phyloP scores from a whole-genome alignment of 2,113 vertebrate species.

The Thymallus thymallus region DNA sequence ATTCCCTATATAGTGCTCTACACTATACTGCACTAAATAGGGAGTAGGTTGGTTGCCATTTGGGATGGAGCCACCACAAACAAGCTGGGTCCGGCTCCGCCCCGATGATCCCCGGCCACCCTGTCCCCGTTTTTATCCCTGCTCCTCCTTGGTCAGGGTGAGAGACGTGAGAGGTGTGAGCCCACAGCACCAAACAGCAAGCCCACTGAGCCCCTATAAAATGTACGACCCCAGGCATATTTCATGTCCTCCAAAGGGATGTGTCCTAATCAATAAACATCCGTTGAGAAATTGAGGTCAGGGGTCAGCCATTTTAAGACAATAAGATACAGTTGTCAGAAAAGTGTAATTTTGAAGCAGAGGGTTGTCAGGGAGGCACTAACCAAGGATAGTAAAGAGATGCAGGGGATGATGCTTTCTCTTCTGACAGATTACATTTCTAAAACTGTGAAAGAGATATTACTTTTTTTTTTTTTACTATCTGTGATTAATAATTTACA shows the following conservation, averaged over 20 bases:
- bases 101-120: background rate
- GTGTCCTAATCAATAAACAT: constrained; percentile 26
- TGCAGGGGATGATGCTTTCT: background rate
- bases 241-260: constrained; percentile 20
- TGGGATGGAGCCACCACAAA: too few relatives aligned
- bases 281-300: constrained; percentile 18
- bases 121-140: background rate
- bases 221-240: constrained; percentile 39
- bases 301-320: constrained; percentile 30
- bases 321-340: constrained; percentile 37
- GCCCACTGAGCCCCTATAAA: constrained; percentile 6
- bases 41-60: too few relatives aligned
- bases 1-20: too few relatives aligned
- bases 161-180: background rate
- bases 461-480: too few relatives aligned
- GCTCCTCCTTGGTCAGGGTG: background rate
- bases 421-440: background rate
- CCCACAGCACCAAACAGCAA: background rate
- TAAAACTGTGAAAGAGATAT: background rate
- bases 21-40: too few relatives aligned
- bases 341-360: constrained; percentile 6
- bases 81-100: too few relatives aligned
- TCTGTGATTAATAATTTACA: too few relatives aligned
- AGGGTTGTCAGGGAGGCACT: background rate
- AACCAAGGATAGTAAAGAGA: constrained; percentile 33